phyloP scores from a whole-genome alignment of 2,797 vertebrate species.

The Merluccius polli region DNA sequence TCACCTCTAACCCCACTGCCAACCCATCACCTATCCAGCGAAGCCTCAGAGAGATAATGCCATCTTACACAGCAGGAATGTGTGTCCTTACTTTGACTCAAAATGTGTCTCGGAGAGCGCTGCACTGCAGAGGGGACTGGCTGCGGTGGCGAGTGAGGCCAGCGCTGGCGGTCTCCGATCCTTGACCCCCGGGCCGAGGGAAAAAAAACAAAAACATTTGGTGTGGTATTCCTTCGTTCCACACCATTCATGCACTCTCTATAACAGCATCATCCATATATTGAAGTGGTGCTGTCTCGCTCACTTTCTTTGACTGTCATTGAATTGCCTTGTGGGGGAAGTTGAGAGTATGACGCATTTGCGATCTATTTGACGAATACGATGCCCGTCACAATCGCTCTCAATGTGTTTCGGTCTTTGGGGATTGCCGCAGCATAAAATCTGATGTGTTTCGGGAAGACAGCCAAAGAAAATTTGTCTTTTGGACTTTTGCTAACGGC shows the following conservation, averaged over 20 bases:
- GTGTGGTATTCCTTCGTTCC: too few relatives aligned
- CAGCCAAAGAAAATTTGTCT: conserved; percentile 1
- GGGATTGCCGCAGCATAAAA: not conserved
- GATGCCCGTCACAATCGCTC: not conserved
- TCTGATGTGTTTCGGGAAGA: conserved; percentile 15
- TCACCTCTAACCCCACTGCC: not conserved
- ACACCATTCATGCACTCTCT: not conserved
- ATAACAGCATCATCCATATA: not conserved
- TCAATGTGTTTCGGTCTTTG: not conserved
- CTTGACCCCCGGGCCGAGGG: not conserved
- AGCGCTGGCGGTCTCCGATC: not conserved
- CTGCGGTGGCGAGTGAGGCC: not conserved
- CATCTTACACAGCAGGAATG: conserved; percentile 19
- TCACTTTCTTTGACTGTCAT: not conserved
- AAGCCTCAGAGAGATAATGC: conserved; percentile 39
- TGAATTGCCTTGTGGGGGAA: not conserved
- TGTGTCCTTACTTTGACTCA: not conserved
- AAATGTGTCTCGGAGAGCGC: not conserved
- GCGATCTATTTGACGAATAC: not conserved
- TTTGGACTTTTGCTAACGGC: not conserved
- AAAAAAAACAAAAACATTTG: too few relatives aligned
- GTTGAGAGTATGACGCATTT: not conserved
- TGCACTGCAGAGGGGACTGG: not conserved
- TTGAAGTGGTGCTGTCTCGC: not conserved
- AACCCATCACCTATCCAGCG: conserved; percentile 10